These are phyloP conservation scores for Beris morrisii DNA, from an alignment of 2,888 invertebrate genomes.

Conservation along the genomic window DNA sequence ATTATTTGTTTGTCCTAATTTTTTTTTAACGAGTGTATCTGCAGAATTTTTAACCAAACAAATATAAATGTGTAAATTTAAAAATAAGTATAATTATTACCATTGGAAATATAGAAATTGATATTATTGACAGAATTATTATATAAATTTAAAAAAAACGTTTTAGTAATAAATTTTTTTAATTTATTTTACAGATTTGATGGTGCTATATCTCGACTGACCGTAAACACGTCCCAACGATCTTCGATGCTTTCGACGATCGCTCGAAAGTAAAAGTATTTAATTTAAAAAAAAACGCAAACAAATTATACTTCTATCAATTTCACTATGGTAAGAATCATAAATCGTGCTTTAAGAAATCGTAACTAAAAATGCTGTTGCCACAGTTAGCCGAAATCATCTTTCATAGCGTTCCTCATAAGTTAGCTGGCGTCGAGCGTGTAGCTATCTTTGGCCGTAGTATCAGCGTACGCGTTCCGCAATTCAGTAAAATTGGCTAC, in stretches of 20 bases:
- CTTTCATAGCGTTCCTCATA: constrained; percentile 11
- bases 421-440: constrained; percentile 1
- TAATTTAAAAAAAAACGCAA: neutral
- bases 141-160: no score
- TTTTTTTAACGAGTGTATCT: no score
- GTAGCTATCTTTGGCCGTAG: neutral
- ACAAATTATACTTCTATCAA: neutral
- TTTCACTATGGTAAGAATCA: constrained; percentile 15
- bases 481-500: constrained; percentile 27
- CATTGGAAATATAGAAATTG: no score
- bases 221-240: constrained; percentile 9
- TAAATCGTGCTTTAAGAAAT: neutral
- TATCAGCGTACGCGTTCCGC: neutral
- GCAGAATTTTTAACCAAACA: no score
- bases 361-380: constrained; percentile 11
- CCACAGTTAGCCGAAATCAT: neutral
- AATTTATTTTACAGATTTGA: constrained; percentile 1
- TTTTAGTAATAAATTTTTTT: no score
- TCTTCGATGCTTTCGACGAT: constrained; percentile 1
- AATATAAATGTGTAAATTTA: no score
- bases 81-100: no score
- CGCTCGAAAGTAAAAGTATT: neutral
- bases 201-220: constrained; percentile 21
- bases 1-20: no score
- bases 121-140: no score